These are phyloP conservation scores for Gouania willdenowi DNA, from an alignment of 2,797 vertebrate species.

Conservation along the genomic window DNA sequence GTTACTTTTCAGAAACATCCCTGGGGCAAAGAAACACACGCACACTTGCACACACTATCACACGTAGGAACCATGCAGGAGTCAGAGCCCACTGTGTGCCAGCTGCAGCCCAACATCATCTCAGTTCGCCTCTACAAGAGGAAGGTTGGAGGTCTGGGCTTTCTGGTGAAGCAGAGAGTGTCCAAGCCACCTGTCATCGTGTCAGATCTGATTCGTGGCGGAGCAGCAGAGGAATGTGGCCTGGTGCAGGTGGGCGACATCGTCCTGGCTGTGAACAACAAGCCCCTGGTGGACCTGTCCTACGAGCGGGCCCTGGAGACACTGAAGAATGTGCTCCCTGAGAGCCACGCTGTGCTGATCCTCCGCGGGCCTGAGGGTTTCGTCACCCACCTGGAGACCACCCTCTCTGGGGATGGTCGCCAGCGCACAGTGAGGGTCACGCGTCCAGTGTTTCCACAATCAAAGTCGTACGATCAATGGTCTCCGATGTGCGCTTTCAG, in stretches of 20 bases:
- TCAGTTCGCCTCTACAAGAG: slow-evolving; percentile 95
- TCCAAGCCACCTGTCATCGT: slow-evolving; percentile 93
- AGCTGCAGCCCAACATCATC: slow-evolving; percentile 97
- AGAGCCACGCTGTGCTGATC: slow-evolving; percentile 92
- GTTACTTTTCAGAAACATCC: slow-evolving; percentile 53
- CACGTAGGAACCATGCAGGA: slow-evolving; percentile 84
- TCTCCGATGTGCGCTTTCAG: slow-evolving; percentile 52
- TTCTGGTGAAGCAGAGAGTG: slow-evolving; percentile 93
- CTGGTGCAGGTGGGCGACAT: slow-evolving; percentile 97
- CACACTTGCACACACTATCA: slow-evolving; percentile 7
- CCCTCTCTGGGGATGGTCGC: slow-evolving; percentile 86
- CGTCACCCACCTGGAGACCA: slow-evolving; percentile 96
- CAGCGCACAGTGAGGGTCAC: slow-evolving; percentile 91
- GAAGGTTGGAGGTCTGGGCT: slow-evolving; percentile 92
- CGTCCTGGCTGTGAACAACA: slow-evolving; percentile 91
- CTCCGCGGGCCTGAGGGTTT: slow-evolving; percentile 94
- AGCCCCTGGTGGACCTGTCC: slow-evolving; percentile 89
- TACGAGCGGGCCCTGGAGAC: slow-evolving; percentile 91
- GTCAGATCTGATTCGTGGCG: slow-evolving; percentile 93
- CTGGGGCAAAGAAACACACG: slow-evolving; percentile 28
- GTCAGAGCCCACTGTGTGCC: slow-evolving; percentile 86
- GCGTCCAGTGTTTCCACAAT: slow-evolving; percentile 70
- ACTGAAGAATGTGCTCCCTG: slow-evolving; percentile 85
- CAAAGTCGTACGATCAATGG: slow-evolving; percentile 78
- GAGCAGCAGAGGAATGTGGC: slow-evolving; percentile 92